phyloP scores from a whole-genome alignment of 2,797 vertebrate genomes.

The Rhinoraja longicauda region DNA sequence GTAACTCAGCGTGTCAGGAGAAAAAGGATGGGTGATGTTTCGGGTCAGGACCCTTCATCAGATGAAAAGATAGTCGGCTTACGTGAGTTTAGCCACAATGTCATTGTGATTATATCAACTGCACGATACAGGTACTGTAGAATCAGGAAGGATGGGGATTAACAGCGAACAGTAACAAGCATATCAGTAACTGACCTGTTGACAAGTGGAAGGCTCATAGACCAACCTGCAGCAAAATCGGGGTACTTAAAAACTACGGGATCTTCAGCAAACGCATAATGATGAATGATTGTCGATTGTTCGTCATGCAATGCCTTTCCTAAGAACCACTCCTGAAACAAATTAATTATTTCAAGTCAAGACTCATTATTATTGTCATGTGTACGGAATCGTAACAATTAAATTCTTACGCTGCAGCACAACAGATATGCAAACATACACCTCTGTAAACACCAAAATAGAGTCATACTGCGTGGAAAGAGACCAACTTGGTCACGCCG shows the following conservation, averaged over 20 bases:
- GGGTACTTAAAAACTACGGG: constrained; percentile 85
- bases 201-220: constrained; percentile 79
- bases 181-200: constrained; percentile 64
- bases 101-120: not conserved
- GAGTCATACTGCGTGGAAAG: too few relatives aligned
- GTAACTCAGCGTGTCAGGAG: too few relatives aligned
- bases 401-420: too few relatives aligned
- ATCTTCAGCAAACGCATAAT: constrained; percentile 95
- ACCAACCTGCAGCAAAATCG: constrained; percentile 90
- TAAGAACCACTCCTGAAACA: constrained; percentile 85
- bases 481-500: too few relatives aligned
- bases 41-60: too few relatives aligned
- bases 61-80: too few relatives aligned
- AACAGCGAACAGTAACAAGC: not conserved
- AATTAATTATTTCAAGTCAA: constrained; percentile 45
- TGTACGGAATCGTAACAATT: too few relatives aligned
- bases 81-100: not conserved
- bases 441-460: too few relatives aligned
- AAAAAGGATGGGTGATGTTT: too few relatives aligned
- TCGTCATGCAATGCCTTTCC: constrained; percentile 84
- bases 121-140: not conserved
- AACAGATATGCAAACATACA: too few relatives aligned
- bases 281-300: constrained; percentile 96
- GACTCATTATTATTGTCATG: too few relatives aligned
- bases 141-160: not conserved